A percentile compares a stretch with the other conserved stretches of the same genome.
These are phyloP conservation scores for Drosophila erecta DNA, from an alignment of 1,140 invertebrate genomes.

Conservation along the genomic window DNA sequence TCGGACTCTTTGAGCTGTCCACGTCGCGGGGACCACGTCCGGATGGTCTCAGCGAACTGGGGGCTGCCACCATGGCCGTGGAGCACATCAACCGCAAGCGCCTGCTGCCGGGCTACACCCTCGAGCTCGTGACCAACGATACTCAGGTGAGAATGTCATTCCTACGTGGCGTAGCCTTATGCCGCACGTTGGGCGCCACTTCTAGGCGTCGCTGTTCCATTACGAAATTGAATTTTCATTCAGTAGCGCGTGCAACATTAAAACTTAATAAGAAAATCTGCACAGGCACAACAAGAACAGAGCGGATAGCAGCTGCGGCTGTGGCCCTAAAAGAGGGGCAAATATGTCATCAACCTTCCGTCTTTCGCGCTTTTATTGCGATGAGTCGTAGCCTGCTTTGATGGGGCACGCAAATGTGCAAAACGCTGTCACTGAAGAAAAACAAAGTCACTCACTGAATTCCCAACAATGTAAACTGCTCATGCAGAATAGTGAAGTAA, in stretches of 20 bases:
- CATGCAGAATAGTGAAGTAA: too few relatives aligned
- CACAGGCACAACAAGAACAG: constrained; percentile 34
- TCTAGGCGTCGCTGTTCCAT: constrained; percentile 41
- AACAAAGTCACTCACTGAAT: background rate
- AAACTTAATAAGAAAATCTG: constrained; percentile 83
- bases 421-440: constrained; percentile 8
- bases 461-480: background rate
- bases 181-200: background rate
- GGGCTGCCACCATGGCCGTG: constrained; percentile 90
- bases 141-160: constrained; percentile 88
- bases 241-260: constrained; percentile 70
- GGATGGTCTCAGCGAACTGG: constrained; percentile 90
- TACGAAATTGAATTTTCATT: constrained; percentile 81
- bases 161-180: too few relatives aligned
- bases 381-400: constrained; percentile 50
- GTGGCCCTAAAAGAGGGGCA: constrained; percentile 36
- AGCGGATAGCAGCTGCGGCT: constrained; percentile 32
- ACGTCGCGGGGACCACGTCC: constrained; percentile 86
- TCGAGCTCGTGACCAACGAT: constrained; percentile 91
- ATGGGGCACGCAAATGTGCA: constrained; percentile 48
- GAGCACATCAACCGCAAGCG: constrained; percentile 89
- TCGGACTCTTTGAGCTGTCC: constrained; percentile 92
- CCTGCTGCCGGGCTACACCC: constrained; percentile 89
- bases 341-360: constrained; percentile 68
- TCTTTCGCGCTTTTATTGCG: constrained; percentile 61